Evolutionary conservation across 2,113 vertebrate species (phyloP), one percentile per base, ranked within the genome.

Genomic region (Pseudolaguvia tuberculata): DNA sequence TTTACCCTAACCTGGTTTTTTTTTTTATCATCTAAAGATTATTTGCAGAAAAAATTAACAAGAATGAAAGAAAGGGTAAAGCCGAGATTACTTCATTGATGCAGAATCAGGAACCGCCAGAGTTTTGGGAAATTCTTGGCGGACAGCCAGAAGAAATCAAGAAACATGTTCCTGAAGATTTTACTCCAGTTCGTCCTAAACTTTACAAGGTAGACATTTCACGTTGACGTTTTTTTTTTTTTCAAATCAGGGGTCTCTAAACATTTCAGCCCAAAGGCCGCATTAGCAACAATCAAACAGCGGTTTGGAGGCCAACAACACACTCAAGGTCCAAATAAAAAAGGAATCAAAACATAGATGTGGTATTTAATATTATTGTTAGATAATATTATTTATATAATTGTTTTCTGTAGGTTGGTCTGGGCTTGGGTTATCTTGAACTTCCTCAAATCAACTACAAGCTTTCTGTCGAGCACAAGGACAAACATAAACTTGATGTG

Each of bases 371-470:
- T n/a, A n/a, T n/a, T n/a, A n/a, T n/a, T n/a, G n/a, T n/a, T n/a
- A n/a, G n/a, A n/a, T n/a, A n/a, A n/a, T n/a, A n/a, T n/a, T n/a
- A n/a, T n/a, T n/a, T n/a, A n/a, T n/a, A n/a, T n/a, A n/a, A n/a
- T n/a, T n/a, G n/a, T n/a, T n/a, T n/a, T n/a, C n/a, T n/a, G n/a
- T 79, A 99, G 97, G 96, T 98, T 0, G 96, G 97, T 3, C 84
- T 99, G 3, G 97, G 97, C 2, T 88, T 98, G 81, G 97, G 97
- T 65, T 99, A 99, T 86, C 84, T 99, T 86, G 97, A 99, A 87
- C 90, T 99, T 79, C 97, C 97, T 12, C 97, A 99, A 86, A 94
- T 99, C 72, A 98, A 99, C 90, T 99, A 99, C 89, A 96, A 91
- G 85, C 94, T 99, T 52, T 98, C 95, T 0, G 95, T 98, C 53